A percentile compares a stretch with the other conserved stretches of the same genome.
These are phyloP conservation scores for Latrodectus hesperus DNA, from an alignment of 2,888 invertebrate species.

Conservation along the genomic window DNA sequence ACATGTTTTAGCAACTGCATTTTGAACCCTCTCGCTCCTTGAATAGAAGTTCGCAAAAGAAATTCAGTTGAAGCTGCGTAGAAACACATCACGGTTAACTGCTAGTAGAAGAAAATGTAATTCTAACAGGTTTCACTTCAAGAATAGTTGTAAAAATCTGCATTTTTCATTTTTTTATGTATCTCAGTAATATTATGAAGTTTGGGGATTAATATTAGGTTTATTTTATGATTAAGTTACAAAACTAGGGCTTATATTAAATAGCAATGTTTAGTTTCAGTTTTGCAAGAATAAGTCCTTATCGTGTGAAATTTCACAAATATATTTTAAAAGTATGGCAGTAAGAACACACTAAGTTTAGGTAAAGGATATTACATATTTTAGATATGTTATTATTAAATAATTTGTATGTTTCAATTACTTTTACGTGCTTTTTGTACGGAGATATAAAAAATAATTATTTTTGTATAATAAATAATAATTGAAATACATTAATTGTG, in stretches of 20 bases:
- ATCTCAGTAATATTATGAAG: no score
- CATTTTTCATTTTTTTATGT: no score
- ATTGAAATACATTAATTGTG: not conserved
- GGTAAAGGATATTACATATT: not conserved
- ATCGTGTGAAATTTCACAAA: not conserved
- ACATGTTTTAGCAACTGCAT: slow-evolving; percentile 55
- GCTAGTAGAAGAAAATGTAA: slow-evolving; percentile 28
- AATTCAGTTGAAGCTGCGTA: slow-evolving; percentile 35
- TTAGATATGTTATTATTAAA: slow-evolving; percentile 32
- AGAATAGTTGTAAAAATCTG: not conserved
- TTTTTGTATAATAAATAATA: slow-evolving; percentile 36
- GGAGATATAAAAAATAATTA: slow-evolving; percentile 22
- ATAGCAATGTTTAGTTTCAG: not conserved
- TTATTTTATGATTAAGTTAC: not conserved
- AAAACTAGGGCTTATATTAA: not conserved
- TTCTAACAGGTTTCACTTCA: slow-evolving; percentile 8
- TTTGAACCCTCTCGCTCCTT: slow-evolving; percentile 27
- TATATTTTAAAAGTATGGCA: not conserved
- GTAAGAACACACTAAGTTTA: not conserved
- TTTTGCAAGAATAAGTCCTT: not conserved
- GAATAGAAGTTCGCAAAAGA: slow-evolving; percentile 30
- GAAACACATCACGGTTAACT: slow-evolving; percentile 38
- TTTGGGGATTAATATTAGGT: not conserved
- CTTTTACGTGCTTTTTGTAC: slow-evolving; percentile 27
- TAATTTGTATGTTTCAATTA: slow-evolving; percentile 7